Base-by-base conservation (phyloP, 2,797 vertebrate species). In the Valencia hispanica region DNA sequence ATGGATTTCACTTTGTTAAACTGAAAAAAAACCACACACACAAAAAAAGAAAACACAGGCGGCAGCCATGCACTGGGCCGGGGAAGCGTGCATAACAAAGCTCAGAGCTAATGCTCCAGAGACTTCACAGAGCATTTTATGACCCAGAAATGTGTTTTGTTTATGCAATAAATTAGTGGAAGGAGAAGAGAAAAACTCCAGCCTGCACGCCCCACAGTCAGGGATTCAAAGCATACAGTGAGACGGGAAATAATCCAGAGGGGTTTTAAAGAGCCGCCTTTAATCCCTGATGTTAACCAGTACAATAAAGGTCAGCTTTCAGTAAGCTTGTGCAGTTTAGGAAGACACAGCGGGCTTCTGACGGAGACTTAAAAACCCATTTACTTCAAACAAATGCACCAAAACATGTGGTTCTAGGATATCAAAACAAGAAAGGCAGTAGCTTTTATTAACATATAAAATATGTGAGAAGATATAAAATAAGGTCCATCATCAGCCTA, bases 141-240 rank as follows among this genome's bases (percentile, higher is more conserved):
- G 91, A 91, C 90, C 91, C 88, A 92, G 90, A 94, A 93, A 92
- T 88, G 71, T 83, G 81, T 86, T 86, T 89, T 91, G 88, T 93
- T 92, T 92, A 82, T 45, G 36, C 86, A 84, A 92, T 91, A 90
- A 89, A 91, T 92, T 92, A 89, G 73, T 72, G 59, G 57, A 79
- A 80, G 47, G 65, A 90, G 73, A 27, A 74, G 75, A 65, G 81
- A 73, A 80, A 82, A 80, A 84, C 79, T 88, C 80, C 45, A 80
- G 68, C n/a, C 66, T 77, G 77, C 77, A 65, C 75, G 55, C 25
- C 22, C 41, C 0, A 51, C 75, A 86, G 77, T 84, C 48, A 0
- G 76, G 86, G 77, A 68, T 68, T 81, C 61, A 74, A 73, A 84
- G 78, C 73, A 75, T 41, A 61, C 71, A 80, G 39, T 43, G 80